phyloP scores from a whole-genome alignment of 2,113 vertebrate species.

The Corythaeola cristata region DNA sequence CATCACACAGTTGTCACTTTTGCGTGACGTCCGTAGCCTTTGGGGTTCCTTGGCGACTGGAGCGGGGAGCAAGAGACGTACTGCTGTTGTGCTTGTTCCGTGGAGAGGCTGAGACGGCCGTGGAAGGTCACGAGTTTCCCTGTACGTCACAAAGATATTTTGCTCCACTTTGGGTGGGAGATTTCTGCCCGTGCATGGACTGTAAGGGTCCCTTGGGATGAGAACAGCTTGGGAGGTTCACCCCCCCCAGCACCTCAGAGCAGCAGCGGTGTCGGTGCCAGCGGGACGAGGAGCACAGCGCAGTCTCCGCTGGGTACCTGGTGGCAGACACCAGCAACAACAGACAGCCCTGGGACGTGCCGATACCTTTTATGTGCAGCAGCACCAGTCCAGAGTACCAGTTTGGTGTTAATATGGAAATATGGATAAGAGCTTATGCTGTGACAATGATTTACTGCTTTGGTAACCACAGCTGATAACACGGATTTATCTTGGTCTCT shows the following conservation, averaged over 20 bases:
- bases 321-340: not conserved
- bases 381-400: not conserved
- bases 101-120: not conserved
- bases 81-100: not conserved
- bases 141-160: rapidly evolving
- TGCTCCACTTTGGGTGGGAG: not conserved
- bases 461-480: constrained; percentile 69
- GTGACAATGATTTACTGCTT: constrained; percentile 71
- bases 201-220: rapidly evolving
- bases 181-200: not conserved
- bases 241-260: rapidly evolving
- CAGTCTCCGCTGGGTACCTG: not conserved
- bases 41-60: not conserved
- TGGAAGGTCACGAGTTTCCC: not conserved
- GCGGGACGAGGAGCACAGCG: rapidly evolving
- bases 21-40: rapidly evolving
- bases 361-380: not conserved
- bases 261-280: not conserved
- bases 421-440: constrained; percentile 60
- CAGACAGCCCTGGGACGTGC: not conserved
- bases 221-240: not conserved
- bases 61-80: rapidly evolving
- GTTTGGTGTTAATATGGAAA: constrained; percentile 66
- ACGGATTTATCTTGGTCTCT: constrained; percentile 66
- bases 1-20: not conserved